These are phyloP conservation scores for Vidua chalybeata DNA, from an alignment of 2,113 vertebrate species.

Conservation along the genomic window DNA sequence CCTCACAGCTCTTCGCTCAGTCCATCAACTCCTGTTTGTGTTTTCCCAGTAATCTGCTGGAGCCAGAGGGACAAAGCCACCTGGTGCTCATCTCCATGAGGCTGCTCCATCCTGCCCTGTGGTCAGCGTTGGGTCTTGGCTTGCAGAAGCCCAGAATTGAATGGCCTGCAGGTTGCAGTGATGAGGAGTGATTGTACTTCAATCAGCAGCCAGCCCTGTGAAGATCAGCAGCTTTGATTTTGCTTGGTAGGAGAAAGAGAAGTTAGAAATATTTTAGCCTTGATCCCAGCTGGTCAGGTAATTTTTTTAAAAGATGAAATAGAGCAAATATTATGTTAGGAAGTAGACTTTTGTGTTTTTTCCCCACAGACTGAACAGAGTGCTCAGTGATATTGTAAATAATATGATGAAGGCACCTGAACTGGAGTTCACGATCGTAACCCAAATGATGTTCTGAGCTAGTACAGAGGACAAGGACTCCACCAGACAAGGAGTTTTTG, in stretches of 20 bases:
- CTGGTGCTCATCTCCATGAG: not conserved
- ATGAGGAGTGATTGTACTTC: not conserved
- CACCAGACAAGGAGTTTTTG: not conserved
- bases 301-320: not conserved
- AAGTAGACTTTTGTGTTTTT: not conserved
- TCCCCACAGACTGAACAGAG: not conserved
- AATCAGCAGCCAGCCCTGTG: not conserved
- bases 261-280: not conserved
- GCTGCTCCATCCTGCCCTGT: not conserved
- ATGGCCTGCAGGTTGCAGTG: fast-evolving
- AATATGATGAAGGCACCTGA: not conserved
- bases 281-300: not conserved
- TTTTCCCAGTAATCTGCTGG: not conserved
- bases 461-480: not conserved
- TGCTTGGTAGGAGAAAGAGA: not conserved
- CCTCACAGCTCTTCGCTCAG: not conserved
- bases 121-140: not conserved
- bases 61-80: not conserved
- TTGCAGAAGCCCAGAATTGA: not conserved
- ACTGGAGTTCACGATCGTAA: not conserved
- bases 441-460: not conserved
- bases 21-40: not conserved
- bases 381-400: not conserved
- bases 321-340: not conserved
- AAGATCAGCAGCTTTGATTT: not conserved